Evolutionary conservation across 2,888 invertebrate species (phyloP), one percentile per base, ranked within the genome.

Genomic region (Drosophila anceps): DNA sequence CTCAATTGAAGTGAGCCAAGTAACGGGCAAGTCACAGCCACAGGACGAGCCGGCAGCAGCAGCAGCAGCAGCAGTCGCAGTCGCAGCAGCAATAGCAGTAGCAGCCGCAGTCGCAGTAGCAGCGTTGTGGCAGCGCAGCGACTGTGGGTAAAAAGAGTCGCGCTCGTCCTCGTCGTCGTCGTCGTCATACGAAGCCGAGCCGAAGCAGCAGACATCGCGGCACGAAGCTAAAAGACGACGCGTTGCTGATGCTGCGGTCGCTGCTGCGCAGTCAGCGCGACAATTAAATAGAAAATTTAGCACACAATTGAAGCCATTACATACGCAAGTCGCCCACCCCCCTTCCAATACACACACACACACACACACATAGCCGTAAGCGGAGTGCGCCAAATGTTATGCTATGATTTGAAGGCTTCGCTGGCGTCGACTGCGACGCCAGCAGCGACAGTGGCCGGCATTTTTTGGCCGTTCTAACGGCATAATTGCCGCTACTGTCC

Each of bases 1-100:
- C 85, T 84, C 90, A 82, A 84, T 82, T 85, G 84, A 91, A 89
- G 86, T 91, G 84, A 83, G 79, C 82, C 78, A 81, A 81, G 76
- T 64, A 81, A 77, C 66, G 81, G 81, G 69, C 78, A 79, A 79
- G 69, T 63, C 76, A 62, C 54, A 55, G 61, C 67, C 69, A 76
- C 75, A 84, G 81, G 76, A 68, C 63, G 73, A 78, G 76, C 74
- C 81, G 76, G 82, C 77, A 69, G 73, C 73, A 75, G 78, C 72
- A 59, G 58, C 67, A 41, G 37, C 44, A 58, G 57, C 72, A 71
- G n/a, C 51, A 43, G 20, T 33, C 31, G 60, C 39, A 55, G 13
- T 46, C 31, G 31, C 50, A 48, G 39, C 39, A 37, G 39, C 8
- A 39, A n/a, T n/a, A 39, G n/a, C 7, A 6, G 55, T 48, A 44